These are phyloP conservation scores for Nycticorax nycticorax DNA, from an alignment of 2,113 vertebrate genomes.

Conservation along the genomic window DNA sequence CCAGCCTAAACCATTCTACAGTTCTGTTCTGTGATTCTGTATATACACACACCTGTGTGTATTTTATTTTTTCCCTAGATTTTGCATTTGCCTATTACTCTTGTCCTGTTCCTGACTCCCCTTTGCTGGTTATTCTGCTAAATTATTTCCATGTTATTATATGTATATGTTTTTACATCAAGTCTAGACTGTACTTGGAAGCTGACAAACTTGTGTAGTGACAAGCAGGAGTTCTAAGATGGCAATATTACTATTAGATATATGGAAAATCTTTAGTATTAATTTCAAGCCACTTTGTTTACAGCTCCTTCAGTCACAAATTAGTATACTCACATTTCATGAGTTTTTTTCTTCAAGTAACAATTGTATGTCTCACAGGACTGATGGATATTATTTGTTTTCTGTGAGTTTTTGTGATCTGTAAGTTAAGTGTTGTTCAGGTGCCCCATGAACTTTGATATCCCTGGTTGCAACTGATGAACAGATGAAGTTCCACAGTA, in stretches of 20 bases:
- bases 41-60: not conserved
- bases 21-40: not conserved
- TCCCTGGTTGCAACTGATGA: not conserved
- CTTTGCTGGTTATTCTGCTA: not conserved
- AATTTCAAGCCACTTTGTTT: not conserved
- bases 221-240: not conserved
- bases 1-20: not conserved
- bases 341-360: not conserved
- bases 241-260: not conserved
- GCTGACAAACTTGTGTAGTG: not conserved
- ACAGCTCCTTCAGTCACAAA: not conserved
- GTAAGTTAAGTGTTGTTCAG: not conserved
- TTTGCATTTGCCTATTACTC: not conserved
- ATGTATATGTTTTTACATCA: not conserved
- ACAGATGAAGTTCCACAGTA: not conserved
- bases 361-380: not conserved
- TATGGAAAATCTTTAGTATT: not conserved
- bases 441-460: not conserved
- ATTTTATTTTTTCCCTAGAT: not conserved
- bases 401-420: not conserved
- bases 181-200: not conserved
- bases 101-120: not conserved
- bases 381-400: not conserved
- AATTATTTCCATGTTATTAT: not conserved
- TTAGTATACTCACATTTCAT: not conserved